These are phyloP conservation scores for Aphelinus atriplicis DNA, from an alignment of 1,140 invertebrate genomes.

Conservation along the genomic window DNA sequence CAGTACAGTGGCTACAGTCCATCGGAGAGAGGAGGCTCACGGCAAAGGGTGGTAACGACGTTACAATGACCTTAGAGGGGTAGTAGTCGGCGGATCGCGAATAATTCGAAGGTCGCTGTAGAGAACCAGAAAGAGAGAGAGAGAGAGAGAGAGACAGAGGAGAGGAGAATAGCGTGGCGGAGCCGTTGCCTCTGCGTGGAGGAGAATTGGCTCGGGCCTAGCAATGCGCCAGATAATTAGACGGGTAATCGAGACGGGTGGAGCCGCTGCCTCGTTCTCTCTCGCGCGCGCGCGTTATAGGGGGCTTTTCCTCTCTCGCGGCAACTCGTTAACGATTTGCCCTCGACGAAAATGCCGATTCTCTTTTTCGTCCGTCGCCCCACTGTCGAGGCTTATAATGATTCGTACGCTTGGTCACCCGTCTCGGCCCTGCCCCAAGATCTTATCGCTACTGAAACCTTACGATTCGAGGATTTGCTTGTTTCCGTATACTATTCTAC, in stretches of 20 bases:
- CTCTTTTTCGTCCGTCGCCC: not conserved
- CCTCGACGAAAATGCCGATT: constrained; percentile 15
- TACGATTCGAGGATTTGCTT: constrained; percentile 34
- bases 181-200: constrained; percentile 33
- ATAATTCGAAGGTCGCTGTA: constrained; percentile 47
- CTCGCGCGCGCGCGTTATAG: constrained; percentile 41
- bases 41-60: constrained; percentile 62
- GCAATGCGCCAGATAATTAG: constrained; percentile 59
- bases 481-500: constrained; percentile 17
- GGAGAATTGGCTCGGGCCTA: constrained; percentile 24
- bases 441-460: constrained; percentile 45
- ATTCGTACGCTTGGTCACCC: constrained; percentile 37
- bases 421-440: constrained; percentile 23
- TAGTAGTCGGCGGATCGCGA: constrained; percentile 46
- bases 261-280: constrained; percentile 41
- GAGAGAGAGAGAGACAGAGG: constrained; percentile 40
- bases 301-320: not conserved
- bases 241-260: constrained; percentile 59
- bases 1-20: not conserved
- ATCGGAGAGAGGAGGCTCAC: constrained; percentile 19
- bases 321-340: not conserved
- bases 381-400: constrained; percentile 19
- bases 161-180: constrained; percentile 54
- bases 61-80: constrained; percentile 61
- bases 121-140: not conserved